Percentiles rank a stretch among this genome's conserved stretches.
These are phyloP conservation scores for Clarias magur DNA, from an alignment of 2,113 vertebrate genomes.

Conservation along the genomic window DNA sequence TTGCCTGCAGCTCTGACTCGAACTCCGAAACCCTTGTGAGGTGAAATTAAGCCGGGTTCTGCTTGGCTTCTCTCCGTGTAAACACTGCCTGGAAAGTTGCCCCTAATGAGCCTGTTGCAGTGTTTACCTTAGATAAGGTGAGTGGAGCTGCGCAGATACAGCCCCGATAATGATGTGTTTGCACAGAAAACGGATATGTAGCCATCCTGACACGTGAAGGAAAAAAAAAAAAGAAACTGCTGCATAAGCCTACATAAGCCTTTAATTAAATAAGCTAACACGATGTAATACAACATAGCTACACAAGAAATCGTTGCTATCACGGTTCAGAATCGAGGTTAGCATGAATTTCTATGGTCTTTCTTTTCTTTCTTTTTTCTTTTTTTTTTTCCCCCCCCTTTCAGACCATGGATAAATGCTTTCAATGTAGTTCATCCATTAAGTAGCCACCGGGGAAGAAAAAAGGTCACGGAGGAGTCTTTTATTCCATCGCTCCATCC, in stretches of 20 bases:
- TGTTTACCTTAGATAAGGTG: constrained; percentile 97
- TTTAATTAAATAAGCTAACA: constrained; percentile 25
- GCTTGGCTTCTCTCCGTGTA: constrained; percentile 64
- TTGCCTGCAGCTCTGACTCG: not conserved
- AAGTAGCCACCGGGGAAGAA: constrained; percentile 37
- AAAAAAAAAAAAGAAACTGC: not conserved
- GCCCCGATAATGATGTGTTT: constrained; percentile 71
- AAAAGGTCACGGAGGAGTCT: constrained; percentile 57
- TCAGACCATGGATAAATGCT: not conserved
- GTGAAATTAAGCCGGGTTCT: constrained; percentile 18
- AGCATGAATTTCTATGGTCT: not conserved
- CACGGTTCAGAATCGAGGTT: not conserved
- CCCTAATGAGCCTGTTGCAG: constrained; percentile 85
- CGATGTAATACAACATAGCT: not conserved
- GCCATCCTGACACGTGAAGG: constrained; percentile 30
- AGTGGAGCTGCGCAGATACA: constrained; percentile 77
- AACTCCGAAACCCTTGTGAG: constrained; percentile 19
- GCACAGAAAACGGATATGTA: constrained; percentile 73
- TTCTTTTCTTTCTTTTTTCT: too few species aligned
- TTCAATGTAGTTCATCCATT: constrained; percentile 45
- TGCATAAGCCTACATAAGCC: constrained; percentile 9
- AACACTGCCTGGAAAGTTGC: constrained; percentile 78
- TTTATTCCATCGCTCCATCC: constrained; percentile 53
- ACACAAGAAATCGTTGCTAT: not conserved
- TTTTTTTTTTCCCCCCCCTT: not conserved